Evolutionary conservation across 2,113 vertebrate species (phyloP).

Genomic region (Scolopax mira): DNA sequence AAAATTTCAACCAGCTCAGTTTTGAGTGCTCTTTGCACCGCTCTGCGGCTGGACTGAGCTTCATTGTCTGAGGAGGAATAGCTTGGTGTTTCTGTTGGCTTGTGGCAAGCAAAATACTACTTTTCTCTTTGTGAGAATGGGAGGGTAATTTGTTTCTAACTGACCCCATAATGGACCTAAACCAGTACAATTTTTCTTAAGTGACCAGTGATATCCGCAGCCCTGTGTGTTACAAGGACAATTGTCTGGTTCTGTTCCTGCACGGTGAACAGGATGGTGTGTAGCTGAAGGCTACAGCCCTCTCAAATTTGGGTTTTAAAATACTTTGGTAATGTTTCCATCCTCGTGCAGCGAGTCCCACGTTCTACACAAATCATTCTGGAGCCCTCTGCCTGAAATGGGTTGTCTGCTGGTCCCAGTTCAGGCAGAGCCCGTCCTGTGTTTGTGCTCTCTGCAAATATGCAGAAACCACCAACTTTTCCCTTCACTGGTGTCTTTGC

Average conservation of each 20-base stretch:
- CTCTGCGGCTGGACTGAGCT: background rate
- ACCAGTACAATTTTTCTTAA: background rate
- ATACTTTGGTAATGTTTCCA: background rate
- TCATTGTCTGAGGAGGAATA: background rate
- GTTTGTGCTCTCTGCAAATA: rapidly evolving
- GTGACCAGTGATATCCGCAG: background rate
- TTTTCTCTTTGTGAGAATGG: background rate
- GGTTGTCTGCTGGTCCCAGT: background rate
- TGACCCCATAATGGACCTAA: background rate
- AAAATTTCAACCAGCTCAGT: background rate
- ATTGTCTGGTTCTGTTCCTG: background rate
- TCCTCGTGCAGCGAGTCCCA: background rate
- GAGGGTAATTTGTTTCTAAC: background rate
- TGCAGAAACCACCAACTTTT: background rate
- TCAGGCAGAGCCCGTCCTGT: background rate
- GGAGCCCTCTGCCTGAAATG: background rate
- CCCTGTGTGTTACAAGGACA: background rate
- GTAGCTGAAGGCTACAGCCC: background rate
- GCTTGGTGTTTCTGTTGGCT: background rate
- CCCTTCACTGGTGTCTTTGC: background rate
- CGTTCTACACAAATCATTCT: background rate
- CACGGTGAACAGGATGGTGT: background rate
- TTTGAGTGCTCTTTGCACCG: background rate
- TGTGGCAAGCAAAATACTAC: background rate
- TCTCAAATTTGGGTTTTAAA: background rate